Conservation (phyloP, 2,888 invertebrate genomes). For the Eucera pruinosa region DNA sequence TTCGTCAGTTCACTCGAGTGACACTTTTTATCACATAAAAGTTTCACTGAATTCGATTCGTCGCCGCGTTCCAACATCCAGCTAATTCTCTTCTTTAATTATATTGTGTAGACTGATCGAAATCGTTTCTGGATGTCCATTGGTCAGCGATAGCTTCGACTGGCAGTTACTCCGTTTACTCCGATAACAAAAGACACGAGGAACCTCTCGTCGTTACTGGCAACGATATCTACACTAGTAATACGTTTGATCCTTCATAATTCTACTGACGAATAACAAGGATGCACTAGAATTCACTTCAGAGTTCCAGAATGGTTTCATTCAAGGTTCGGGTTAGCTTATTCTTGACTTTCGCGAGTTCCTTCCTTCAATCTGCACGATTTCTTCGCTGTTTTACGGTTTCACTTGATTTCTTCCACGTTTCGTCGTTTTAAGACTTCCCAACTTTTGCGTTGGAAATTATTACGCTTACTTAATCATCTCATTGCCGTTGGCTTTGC, state of each 20-base stretch:
- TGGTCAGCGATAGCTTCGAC: not conserved
- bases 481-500: no score
- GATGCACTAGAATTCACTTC: not conserved
- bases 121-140: not conserved
- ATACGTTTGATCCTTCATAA: not conserved
- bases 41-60: not conserved
- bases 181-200: not conserved
- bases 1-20: not conserved
- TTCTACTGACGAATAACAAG: not conserved
- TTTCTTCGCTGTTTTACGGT: no score
- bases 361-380: not conserved
- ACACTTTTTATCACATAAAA: not conserved
- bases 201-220: not conserved
- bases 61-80: no score
- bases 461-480: no score
- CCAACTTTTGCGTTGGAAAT: no score
- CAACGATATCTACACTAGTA: slow-evolving; percentile 11
- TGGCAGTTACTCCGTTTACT: not conserved
- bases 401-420: no score
- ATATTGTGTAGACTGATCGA: no score
- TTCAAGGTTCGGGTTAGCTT: no score
- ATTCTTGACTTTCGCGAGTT: not conserved
- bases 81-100: no score
- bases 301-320: not conserved
- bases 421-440: no score